Percentiles rank a stretch among this genome's conserved stretches.
phyloP scores from a whole-genome alignment of 1,140 invertebrate genomes.

The Anadara kagoshimensis region DNA sequence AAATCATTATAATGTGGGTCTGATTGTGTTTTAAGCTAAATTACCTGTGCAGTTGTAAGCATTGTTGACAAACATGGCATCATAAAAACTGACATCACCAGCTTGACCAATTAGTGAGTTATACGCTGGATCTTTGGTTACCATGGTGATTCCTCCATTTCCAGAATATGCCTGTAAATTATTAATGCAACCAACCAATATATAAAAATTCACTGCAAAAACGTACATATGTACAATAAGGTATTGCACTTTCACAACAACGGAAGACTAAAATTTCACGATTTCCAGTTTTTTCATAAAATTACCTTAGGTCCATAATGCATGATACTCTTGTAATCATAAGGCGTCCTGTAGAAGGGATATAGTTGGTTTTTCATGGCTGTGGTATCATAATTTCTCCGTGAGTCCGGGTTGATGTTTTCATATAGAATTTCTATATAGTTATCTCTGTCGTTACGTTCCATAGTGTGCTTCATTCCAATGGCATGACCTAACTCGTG shows the following conservation, averaged over 20 bases:
- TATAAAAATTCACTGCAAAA: no score
- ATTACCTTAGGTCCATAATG: slow-evolving; percentile 64
- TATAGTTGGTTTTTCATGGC: slow-evolving; percentile 65
- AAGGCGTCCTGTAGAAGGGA: slow-evolving; percentile 70
- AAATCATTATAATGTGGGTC: no score
- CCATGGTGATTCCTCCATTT: slow-evolving; percentile 26
- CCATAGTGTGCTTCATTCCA: slow-evolving; percentile 80
- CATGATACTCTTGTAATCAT: slow-evolving; percentile 76
- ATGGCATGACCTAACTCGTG: slow-evolving; percentile 76
- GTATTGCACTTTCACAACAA: no score
- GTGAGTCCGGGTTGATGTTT: slow-evolving; percentile 77
- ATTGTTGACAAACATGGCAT: slow-evolving; percentile 49
- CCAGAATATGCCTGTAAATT: slow-evolving; percentile 45
- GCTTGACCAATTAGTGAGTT: slow-evolving; percentile 46
- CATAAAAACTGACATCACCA: slow-evolving; percentile 47
- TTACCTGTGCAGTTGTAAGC: slow-evolving; percentile 46
- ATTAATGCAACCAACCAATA: no score
- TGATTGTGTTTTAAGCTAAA: no score
- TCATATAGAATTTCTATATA: slow-evolving; percentile 79
- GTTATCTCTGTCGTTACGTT: slow-evolving; percentile 79
- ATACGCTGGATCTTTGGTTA: slow-evolving; percentile 47
- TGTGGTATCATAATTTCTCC: slow-evolving; percentile 75
- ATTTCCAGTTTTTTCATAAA: no score
- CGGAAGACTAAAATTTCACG: no score
- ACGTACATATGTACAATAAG: no score